Conservation (phyloP, 2,113 vertebrate genomes). For the Phylloscopus trochilus region DNA sequence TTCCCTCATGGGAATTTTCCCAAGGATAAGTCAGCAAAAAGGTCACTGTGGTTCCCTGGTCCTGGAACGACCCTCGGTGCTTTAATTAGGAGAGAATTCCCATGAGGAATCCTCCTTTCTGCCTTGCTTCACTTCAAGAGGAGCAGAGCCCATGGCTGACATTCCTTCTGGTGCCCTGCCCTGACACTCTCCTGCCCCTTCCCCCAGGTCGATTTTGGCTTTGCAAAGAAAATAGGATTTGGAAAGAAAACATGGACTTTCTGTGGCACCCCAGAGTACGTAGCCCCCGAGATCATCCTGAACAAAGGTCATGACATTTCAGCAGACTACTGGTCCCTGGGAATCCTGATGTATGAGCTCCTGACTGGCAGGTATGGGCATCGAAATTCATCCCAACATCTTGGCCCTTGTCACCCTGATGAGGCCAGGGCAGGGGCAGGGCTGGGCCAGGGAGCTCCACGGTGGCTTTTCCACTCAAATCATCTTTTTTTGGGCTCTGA, state of each 20-base stretch:
- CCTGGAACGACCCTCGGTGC: accelerated
- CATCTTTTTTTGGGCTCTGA: not conserved
- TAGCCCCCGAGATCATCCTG: slow-evolving; percentile 98
- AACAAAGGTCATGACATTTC: slow-evolving; percentile 99
- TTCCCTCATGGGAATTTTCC: not conserved
- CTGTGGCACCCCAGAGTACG: slow-evolving; percentile 97
- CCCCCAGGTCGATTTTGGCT: slow-evolving; percentile 95
- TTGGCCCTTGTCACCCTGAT: slow-evolving; percentile 56
- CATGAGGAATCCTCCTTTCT: slow-evolving; percentile 22
- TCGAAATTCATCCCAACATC: slow-evolving; percentile 7
- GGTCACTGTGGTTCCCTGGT: not conserved
- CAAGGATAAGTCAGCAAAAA: not conserved
- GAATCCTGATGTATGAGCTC: slow-evolving; percentile 99
- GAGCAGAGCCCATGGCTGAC: not conserved
- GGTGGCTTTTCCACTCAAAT: not conserved
- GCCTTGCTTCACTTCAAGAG: slow-evolving; percentile 47
- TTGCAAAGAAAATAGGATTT: slow-evolving; percentile 99
- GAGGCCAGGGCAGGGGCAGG: not conserved
- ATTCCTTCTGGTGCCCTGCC: slow-evolving; percentile 11
- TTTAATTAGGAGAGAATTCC: slow-evolving; percentile 21
- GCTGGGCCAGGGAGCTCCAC: not conserved
- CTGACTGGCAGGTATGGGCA: slow-evolving; percentile 96
- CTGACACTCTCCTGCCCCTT: slow-evolving; percentile 35
- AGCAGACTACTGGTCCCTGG: slow-evolving; percentile 98
- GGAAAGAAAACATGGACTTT: slow-evolving; percentile 99